A percentile compares a stretch with the other conserved stretches of the same genome.
phyloP scores from a whole-genome alignment of 2,797 vertebrate genomes.

The Urosaurus nigricauda region DNA sequence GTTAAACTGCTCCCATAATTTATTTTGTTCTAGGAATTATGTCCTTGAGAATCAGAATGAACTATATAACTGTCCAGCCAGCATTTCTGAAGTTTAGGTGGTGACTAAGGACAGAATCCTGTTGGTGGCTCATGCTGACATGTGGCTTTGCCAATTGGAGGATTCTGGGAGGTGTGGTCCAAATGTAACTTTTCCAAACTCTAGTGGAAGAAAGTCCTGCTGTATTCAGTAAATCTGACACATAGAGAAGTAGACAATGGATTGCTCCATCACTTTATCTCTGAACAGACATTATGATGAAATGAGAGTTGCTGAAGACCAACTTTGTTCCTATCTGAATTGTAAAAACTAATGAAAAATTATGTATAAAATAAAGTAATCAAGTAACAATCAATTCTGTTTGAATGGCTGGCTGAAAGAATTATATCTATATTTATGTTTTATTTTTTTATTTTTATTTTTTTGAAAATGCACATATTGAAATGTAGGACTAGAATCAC shows the following conservation, averaged over 20 bases:
- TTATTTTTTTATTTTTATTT: too few species aligned
- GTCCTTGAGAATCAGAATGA: not conserved
- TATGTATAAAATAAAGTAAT: not conserved
- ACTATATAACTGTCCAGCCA: not conserved
- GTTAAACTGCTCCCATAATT: not conserved
- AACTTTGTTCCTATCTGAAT: not conserved
- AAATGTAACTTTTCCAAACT: too few species aligned
- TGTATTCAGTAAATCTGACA: not conserved
- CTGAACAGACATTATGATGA: not conserved
- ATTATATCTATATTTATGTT: not conserved
- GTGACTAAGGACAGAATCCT: not conserved
- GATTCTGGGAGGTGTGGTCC: too few species aligned
- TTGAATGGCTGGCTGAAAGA: not conserved
- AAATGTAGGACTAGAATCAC: not conserved
- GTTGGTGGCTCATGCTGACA: not conserved
- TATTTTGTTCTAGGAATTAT: not conserved
- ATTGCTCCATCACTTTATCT: not conserved
- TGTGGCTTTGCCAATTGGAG: too few species aligned
- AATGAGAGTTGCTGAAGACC: not conserved
- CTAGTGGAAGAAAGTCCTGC: not conserved
- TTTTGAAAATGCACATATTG: not conserved
- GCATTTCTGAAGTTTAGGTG: not conserved
- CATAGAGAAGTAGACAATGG: not conserved
- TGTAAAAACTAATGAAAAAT: not conserved
- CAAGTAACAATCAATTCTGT: not conserved